Percentiles rank a stretch among this genome's conserved stretches.
Conservation (phyloP, 2,113 vertebrate species). For the Dicerorhinus sumatrensis region DNA sequence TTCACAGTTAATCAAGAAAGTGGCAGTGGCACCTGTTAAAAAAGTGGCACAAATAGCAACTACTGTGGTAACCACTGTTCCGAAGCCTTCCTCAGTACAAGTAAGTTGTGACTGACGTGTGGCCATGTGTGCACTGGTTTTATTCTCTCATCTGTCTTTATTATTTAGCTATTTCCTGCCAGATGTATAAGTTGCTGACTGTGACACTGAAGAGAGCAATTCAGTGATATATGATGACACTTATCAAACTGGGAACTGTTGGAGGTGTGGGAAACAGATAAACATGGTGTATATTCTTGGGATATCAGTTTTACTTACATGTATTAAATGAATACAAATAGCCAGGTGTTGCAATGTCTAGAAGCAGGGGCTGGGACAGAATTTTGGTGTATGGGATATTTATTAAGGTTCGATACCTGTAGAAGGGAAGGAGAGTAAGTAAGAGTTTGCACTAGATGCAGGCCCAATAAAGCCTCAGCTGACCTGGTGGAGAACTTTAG, state of each 20-base stretch:
- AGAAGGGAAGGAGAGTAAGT: background rate
- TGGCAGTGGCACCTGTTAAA: constrained; percentile 88
- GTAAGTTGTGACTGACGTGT: constrained; percentile 78
- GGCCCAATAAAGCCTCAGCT: background rate
- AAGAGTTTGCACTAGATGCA: background rate
- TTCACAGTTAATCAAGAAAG: constrained; percentile 86
- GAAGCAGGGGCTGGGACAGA: constrained; percentile 26
- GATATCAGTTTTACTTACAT: background rate
- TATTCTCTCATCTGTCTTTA: background rate
- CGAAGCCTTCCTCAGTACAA: constrained; percentile 87
- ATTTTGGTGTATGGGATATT: constrained; percentile 25
- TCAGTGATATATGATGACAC: background rate
- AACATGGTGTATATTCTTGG: background rate
- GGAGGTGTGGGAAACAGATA: background rate
- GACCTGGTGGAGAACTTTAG: background rate
- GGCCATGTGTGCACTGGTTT: background rate
- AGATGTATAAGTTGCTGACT: background rate
- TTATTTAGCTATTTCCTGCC: constrained; percentile 1
- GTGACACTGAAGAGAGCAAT: background rate
- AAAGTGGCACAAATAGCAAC: constrained; percentile 82
- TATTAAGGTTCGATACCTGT: background rate
- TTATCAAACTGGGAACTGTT: background rate
- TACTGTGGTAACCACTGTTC: constrained; percentile 82
- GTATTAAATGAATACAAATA: constrained; percentile 4
- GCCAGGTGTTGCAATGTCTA: background rate